Percentiles rank a stretch among this genome's conserved stretches.
phyloP scores from a whole-genome alignment of 2,797 vertebrate species.

The Coranthus polyacanthus region DNA sequence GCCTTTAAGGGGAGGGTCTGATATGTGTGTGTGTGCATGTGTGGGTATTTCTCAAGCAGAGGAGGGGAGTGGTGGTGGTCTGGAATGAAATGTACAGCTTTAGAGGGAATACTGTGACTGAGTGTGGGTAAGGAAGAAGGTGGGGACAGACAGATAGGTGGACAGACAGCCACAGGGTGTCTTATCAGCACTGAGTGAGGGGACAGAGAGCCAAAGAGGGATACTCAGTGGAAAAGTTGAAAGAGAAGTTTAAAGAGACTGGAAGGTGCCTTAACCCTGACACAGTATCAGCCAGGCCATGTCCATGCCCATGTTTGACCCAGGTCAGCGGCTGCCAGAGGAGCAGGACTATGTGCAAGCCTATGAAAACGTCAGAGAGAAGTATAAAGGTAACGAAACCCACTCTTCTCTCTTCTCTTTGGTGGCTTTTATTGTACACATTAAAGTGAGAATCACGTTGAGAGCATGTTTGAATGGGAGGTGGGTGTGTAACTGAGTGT shows the following conservation, averaged over 20 bases:
- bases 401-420: constrained; percentile 10
- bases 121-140: constrained; percentile 50
- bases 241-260: constrained; percentile 41
- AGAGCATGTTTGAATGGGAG: constrained; percentile 38
- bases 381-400: constrained; percentile 90
- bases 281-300: constrained; percentile 56
- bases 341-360: constrained; percentile 94
- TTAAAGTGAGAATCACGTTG: background rate
- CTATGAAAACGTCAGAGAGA: constrained; percentile 94
- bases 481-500: constrained; percentile 44
- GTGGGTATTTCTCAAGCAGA: constrained; percentile 84
- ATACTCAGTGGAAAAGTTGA: constrained; percentile 8
- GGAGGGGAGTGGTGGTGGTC: constrained; percentile 81
- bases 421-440: background rate
- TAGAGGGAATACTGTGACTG: constrained; percentile 63
- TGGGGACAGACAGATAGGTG: constrained; percentile 52
- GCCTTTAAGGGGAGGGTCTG: constrained; percentile 84
- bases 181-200: constrained; percentile 36
- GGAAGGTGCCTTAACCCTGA: constrained; percentile 43
- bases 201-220: constrained; percentile 18
- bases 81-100: constrained; percentile 77
- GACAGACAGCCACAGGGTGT: constrained; percentile 42
- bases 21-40: constrained; percentile 51
- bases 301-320: constrained; percentile 79
- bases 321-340: constrained; percentile 83